A percentile compares a stretch with the other conserved stretches of the same genome.
phyloP scores from a whole-genome alignment of 2,797 vertebrate species.

The Anguilla obscura region DNA sequence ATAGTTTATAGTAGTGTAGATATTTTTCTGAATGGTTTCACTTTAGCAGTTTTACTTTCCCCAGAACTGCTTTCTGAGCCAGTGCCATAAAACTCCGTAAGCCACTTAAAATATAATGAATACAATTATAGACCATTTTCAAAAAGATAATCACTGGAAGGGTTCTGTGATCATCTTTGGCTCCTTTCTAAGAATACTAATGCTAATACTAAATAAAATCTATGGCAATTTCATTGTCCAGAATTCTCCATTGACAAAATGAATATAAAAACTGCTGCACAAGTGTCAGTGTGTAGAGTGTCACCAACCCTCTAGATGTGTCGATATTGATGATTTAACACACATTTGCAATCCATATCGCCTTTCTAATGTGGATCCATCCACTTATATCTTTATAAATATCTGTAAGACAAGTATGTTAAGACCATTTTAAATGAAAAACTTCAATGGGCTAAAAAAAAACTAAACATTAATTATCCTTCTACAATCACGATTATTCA shows the following conservation, averaged over 20 bases:
- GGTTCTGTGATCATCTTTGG: neutral
- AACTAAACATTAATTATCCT: no score
- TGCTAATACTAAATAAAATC: neutral
- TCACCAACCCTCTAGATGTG: no score
- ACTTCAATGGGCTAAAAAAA: no score
- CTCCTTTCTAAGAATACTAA: neutral
- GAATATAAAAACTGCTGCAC: neutral
- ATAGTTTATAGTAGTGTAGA: no score
- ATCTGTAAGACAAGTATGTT: no score
- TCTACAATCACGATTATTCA: no score
- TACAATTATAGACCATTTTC: neutral
- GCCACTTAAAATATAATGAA: slow-evolving; percentile 4
- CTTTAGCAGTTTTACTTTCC: neutral
- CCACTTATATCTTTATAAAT: no score
- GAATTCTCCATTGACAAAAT: neutral
- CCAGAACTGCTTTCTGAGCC: neutral
- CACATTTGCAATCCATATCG: no score
- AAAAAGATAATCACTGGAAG: neutral
- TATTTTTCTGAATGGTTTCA: no score
- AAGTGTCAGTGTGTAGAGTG: neutral
- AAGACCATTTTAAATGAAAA: no score
- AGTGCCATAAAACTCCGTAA: neutral
- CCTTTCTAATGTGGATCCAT: no score
- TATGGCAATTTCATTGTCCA: neutral
- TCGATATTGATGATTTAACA: no score